Evolutionary conservation across 1,140 invertebrate species (phyloP).

Genomic region (Drepana arcuata): DNA sequence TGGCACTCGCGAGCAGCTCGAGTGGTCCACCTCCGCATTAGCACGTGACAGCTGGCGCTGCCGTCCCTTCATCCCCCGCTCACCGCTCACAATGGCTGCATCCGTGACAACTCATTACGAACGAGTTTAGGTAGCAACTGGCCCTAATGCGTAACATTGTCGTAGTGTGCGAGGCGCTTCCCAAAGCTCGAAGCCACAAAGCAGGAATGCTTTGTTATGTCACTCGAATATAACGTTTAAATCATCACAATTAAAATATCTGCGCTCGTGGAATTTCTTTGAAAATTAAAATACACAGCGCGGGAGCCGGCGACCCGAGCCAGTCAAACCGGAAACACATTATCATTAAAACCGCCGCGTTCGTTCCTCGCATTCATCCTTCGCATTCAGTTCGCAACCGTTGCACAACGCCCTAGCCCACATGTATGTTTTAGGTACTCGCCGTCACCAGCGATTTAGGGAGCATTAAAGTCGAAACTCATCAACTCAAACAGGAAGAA

Average conservation of each 20-base stretch:
- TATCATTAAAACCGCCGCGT: conserved; percentile 6
- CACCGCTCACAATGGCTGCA: not conserved
- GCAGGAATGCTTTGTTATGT: conserved; percentile 30
- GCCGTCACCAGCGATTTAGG: too few species aligned
- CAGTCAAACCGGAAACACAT: conserved; percentile 3
- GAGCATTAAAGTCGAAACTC: too few species aligned
- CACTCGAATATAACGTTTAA: conserved; percentile 33
- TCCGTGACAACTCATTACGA: too few species aligned
- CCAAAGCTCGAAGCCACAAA: conserved; percentile 5
- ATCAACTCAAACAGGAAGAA: too few species aligned
- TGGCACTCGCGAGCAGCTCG: too few species aligned
- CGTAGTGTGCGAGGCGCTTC: conserved; percentile 2
- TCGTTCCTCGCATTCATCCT: too few species aligned
- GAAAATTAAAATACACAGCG: conserved; percentile 43
- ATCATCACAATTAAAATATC: conserved; percentile 56
- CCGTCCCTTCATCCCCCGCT: not conserved
- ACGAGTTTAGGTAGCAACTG: too few species aligned
- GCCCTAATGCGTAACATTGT: too few species aligned
- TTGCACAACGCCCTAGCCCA: too few species aligned
- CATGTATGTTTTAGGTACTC: too few species aligned
- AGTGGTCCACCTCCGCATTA: not conserved
- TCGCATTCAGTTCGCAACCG: too few species aligned
- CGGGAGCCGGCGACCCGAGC: too few species aligned
- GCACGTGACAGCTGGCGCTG: conserved; percentile 1
- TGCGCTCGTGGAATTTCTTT: conserved; percentile 39